Conservation (phyloP, 2,797 vertebrate species). For the Pelodytes ibericus region DNA sequence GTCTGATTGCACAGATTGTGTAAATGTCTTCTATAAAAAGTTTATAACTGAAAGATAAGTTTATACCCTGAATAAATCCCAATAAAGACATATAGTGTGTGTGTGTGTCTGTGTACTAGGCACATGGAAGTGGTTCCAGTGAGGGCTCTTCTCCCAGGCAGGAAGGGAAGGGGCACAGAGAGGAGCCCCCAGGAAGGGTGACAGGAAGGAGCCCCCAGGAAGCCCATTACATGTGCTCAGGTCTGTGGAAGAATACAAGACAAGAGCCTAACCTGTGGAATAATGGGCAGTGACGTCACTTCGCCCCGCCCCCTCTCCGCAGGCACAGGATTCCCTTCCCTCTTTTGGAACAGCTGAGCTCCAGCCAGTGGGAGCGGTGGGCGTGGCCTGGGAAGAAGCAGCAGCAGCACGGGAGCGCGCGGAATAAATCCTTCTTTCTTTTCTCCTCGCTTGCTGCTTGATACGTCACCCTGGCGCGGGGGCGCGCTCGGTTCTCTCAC, state of each 20-base stretch:
- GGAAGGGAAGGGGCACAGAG: too few relatives aligned
- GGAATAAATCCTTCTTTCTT: neutral
- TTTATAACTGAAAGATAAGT: too few relatives aligned
- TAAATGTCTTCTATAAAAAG: too few relatives aligned
- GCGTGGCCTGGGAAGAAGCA: conserved; percentile 5
- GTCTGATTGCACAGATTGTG: too few relatives aligned
- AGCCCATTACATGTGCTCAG: neutral
- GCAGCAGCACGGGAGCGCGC: neutral
- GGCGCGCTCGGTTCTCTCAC: conserved; percentile 19
- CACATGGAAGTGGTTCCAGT: too few relatives aligned
- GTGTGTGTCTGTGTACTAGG: too few relatives aligned
- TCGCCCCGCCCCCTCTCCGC: conserved; percentile 6
- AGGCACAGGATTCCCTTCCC: conserved; percentile 31
- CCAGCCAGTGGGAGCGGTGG: conserved; percentile 24
- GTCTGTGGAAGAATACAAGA: neutral
- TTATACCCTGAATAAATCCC: too few relatives aligned
- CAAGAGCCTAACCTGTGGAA: neutral
- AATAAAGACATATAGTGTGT: too few relatives aligned
- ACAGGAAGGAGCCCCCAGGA: neutral
- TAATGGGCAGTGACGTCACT: conserved; percentile 28
- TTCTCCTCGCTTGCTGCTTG: neutral
- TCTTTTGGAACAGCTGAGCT: conserved; percentile 34
- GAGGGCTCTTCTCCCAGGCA: too few relatives aligned
- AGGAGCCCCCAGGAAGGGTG: too few relatives aligned
- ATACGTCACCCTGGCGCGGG: conserved; percentile 15